Conservation (phyloP, 2,797 vertebrate genomes). For the Pipistrellus kuhlii region DNA sequence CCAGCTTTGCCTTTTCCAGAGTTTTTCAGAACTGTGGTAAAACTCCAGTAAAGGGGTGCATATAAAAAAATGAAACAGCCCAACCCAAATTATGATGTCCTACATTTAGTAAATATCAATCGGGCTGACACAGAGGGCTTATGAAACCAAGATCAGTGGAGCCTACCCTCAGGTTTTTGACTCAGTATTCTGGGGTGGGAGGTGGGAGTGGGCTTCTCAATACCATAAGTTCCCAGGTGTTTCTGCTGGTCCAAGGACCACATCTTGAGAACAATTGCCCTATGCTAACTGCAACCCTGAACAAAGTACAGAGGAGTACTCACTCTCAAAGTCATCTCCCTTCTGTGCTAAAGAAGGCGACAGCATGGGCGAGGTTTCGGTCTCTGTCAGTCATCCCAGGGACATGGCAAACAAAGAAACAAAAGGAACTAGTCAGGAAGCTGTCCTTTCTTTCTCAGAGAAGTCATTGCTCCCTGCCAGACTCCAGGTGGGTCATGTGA, state of each 20-base stretch:
- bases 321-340: neutral
- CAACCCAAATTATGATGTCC: neutral
- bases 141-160: neutral
- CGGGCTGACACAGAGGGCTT: neutral
- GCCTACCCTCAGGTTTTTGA: too few species aligned
- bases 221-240: neutral
- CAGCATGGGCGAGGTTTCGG: neutral
- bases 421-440: neutral
- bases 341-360: neutral
- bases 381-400: neutral
- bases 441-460: neutral
- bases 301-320: neutral
- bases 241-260: neutral
- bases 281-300: rapidly evolving
- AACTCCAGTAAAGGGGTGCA: neutral
- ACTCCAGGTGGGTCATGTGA: neutral
- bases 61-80: neutral
- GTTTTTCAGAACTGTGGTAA: neutral
- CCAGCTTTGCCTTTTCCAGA: neutral
- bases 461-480: neutral
- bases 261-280: neutral
- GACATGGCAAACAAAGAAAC: neutral
- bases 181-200: too few species aligned
- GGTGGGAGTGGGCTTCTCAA: neutral
- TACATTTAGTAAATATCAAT: neutral